phyloP scores from a whole-genome alignment of 2,888 invertebrate genomes.

The Frankliniella intonsa region DNA sequence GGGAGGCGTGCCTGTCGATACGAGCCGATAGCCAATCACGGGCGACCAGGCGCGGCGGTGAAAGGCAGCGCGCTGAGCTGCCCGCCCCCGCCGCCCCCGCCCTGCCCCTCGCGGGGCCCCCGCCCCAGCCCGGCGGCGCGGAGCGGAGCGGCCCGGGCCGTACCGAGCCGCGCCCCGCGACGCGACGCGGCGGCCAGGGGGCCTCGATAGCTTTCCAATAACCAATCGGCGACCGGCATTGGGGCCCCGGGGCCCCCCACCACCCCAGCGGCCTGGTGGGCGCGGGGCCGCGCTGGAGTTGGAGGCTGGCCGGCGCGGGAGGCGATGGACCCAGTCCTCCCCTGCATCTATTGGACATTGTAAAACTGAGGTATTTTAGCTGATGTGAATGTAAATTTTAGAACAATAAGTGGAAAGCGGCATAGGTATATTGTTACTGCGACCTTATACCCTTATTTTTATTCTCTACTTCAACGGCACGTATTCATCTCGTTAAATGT shows the following conservation, averaged over 20 bases:
- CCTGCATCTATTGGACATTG: too few relatives aligned
- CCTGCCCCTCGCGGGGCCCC: not conserved
- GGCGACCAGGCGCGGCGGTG: not conserved
- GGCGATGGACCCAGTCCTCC: too few relatives aligned
- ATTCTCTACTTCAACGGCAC: too few relatives aligned
- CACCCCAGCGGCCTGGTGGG: not conserved
- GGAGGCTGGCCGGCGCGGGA: too few relatives aligned
- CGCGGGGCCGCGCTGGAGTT: too few relatives aligned
- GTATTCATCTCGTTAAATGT: too few relatives aligned
- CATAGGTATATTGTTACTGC: too few relatives aligned
- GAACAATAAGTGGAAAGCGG: too few relatives aligned
- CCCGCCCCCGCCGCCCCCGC: not conserved
- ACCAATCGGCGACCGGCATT: not conserved
- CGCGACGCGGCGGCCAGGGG: not conserved
- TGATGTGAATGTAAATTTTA: too few relatives aligned
- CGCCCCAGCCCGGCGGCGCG: not conserved
- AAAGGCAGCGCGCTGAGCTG: not conserved
- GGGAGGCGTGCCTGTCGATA: not conserved
- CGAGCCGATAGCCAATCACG: not conserved
- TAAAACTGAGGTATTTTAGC: too few relatives aligned
- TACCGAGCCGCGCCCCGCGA: not conserved
- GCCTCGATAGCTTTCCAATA: conserved; percentile 20
- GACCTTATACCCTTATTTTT: too few relatives aligned
- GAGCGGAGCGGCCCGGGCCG: not conserved
- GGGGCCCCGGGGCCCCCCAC: conserved; percentile 14